Evolutionary conservation across 2,797 vertebrate species (phyloP).

Genomic region (Coranthus polyacanthus): DNA sequence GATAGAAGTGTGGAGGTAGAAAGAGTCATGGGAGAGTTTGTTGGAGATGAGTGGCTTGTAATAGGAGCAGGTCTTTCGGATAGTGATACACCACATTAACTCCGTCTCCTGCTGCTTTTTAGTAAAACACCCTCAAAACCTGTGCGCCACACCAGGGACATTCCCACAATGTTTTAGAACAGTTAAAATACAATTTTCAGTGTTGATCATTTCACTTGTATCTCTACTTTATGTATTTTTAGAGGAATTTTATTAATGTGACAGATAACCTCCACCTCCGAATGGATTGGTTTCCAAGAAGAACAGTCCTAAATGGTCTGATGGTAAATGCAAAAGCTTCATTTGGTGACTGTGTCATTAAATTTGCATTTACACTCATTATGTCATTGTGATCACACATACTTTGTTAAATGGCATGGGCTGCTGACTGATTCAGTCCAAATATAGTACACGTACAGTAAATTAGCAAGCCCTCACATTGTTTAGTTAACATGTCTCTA

Average conservation of each 20-base stretch:
- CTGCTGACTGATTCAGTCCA: slow-evolving; percentile 5
- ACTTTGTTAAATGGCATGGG: not conserved
- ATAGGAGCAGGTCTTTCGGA: slow-evolving; percentile 73
- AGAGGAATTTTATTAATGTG: slow-evolving; percentile 27
- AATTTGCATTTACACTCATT: not conserved
- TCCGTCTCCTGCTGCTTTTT: slow-evolving; percentile 71
- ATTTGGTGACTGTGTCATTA: not conserved
- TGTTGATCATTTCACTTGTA: slow-evolving; percentile 6
- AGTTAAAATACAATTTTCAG: slow-evolving; percentile 3
- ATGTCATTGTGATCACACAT: not conserved
- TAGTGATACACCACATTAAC: slow-evolving; percentile 79
- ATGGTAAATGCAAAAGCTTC: not conserved
- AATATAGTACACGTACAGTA: slow-evolving; percentile 28
- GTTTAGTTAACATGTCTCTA: slow-evolving; percentile 14
- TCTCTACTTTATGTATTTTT: slow-evolving; percentile 14
- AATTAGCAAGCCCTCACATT: slow-evolving; percentile 12
- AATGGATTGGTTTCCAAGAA: not conserved
- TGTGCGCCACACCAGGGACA: slow-evolving; percentile 7
- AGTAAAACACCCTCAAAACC: slow-evolving; percentile 65
- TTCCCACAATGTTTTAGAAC: slow-evolving; percentile 3
- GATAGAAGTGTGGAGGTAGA: slow-evolving; percentile 68
- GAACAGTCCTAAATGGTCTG: not conserved
- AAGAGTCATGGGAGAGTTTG: slow-evolving; percentile 71
- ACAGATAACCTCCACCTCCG: slow-evolving; percentile 11
- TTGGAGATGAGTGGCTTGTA: slow-evolving; percentile 75